Evolutionary conservation across 2,888 invertebrate species (phyloP), one percentile per base, ranked within the genome.

Genomic region (Athalia circularis): DNA sequence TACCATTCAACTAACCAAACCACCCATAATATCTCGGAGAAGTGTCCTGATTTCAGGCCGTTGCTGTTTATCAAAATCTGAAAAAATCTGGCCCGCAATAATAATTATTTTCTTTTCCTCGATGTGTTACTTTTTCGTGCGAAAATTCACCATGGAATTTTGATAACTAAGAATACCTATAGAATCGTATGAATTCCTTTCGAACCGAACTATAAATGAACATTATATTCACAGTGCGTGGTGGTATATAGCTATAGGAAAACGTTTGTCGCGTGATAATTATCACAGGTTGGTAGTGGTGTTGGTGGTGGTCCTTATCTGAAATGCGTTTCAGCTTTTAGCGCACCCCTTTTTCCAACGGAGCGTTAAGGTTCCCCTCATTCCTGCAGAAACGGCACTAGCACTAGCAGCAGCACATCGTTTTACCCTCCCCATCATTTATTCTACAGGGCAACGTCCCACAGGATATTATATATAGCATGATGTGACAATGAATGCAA

Each of bases 401-500:
- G 61, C 59, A 59, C 45, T 3, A 29, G 29, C 9, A 64, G 15
- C 29, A 59, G 57, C 74, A 57, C 74, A 9, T 43, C 47, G 61
- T 59, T 57, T 47, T 62, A 47, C 74, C 83, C 80, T 79, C 77
- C 67, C 75, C 79, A 29, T 29, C 29, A 29, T 29, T 29, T 29
- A 29, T 29, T 29, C 29, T 29, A 29, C 29, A 29, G 29, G 29
- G 29, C 29, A 29, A 29, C 29, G 79, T 64, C 74, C 77, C 79
- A 78, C 84, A 81, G 83, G 83, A 86, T 83, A 87, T 86, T 86
- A 85, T 82, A 83, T 29, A 29, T 29, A 29, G 29, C 29, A 82
- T 82, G 85, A 87, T 85, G 85, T 86, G 87, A 87, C 86, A 86
- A 86, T 87, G 88, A 88, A 87, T 85, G 84, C 83, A 82, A 84